These are phyloP conservation scores for Umimayanthus chanpuru DNA, from an alignment of 92 coral and sea anemone species.

Conservation along the genomic window DNA sequence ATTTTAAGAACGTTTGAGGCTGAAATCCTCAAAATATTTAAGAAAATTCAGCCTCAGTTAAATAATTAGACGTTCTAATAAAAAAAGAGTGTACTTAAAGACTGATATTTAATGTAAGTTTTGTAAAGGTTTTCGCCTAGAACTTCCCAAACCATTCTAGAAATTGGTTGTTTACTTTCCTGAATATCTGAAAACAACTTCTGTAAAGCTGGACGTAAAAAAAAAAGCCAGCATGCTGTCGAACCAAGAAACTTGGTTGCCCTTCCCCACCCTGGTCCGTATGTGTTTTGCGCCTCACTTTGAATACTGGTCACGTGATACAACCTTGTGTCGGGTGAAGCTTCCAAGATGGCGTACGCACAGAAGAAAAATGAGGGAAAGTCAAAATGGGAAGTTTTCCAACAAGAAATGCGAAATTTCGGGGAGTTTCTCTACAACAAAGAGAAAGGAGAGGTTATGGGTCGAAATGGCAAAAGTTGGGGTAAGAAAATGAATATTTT, in stretches of 20 bases:
- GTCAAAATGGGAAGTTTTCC: conserved; percentile 68
- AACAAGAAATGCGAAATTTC: conserved; percentile 52
- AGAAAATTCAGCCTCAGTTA: too few relatives aligned
- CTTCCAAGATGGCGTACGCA: conserved; percentile 98
- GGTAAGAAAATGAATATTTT: conserved; percentile 61
- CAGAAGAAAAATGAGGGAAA: conserved; percentile 76
- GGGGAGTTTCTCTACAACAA: conserved; percentile 81
- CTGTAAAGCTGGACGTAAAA: too few relatives aligned
- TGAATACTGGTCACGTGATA: conserved; percentile 69
- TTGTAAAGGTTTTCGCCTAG: too few relatives aligned
- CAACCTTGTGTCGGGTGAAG: conserved; percentile 60
- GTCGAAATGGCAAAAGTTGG: conserved; percentile 92
- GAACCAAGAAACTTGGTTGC: neutral
- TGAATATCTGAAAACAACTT: too few relatives aligned
- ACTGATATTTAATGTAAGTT: too few relatives aligned
- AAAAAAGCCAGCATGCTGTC: too few relatives aligned
- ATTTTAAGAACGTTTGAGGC: too few relatives aligned
- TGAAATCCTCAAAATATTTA: too few relatives aligned
- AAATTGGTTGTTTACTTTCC: too few relatives aligned
- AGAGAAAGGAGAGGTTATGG: conserved; percentile 84
- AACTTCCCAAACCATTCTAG: too few relatives aligned
- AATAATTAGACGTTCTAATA: too few relatives aligned
- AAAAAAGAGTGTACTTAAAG: too few relatives aligned
- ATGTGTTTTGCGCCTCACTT: neutral
- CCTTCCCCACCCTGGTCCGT: conserved; percentile 22